These are phyloP conservation scores for Urechis unicinctus DNA, from an alignment of 2,888 invertebrate species.

Conservation along the genomic window DNA sequence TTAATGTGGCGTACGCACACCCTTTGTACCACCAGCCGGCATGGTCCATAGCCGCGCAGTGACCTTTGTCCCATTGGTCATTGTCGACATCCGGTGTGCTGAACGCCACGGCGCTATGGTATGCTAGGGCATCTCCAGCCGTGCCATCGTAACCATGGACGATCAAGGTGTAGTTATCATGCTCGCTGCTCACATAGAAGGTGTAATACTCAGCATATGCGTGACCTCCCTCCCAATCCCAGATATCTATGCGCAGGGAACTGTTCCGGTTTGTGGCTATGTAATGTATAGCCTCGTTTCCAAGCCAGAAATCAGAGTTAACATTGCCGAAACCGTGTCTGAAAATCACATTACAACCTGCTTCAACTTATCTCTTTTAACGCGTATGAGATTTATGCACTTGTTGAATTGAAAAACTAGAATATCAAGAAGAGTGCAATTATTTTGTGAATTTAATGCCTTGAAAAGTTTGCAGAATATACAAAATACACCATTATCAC, in stretches of 20 bases:
- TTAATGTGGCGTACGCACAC: conserved; percentile 34
- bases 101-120: conserved; percentile 88
- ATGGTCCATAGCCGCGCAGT: conserved; percentile 31
- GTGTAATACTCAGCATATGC: conserved; percentile 74
- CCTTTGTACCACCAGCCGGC: conserved; percentile 41
- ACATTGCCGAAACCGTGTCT: conserved; percentile 66
- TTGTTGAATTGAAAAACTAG: neutral
- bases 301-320: conserved; percentile 77
- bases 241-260: conserved; percentile 70
- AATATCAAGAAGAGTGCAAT: neutral
- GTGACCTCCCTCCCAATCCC: conserved; percentile 73
- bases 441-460: too few relatives aligned
- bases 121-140: conserved; percentile 75
- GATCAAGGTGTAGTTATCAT: conserved; percentile 67
- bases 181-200: conserved; percentile 64
- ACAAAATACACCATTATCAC: too few relatives aligned
- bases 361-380: neutral
- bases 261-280: conserved; percentile 56
- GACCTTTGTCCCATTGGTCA: conserved; percentile 56
- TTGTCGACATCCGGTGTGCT: conserved; percentile 82
- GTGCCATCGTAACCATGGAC: conserved; percentile 71
- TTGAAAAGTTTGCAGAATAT: too few relatives aligned
- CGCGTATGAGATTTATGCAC: neutral
- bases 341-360: conserved; percentile 25
- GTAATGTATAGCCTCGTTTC: conserved; percentile 73